A percentile compares a stretch with the other conserved stretches of the same genome.
phyloP scores from a whole-genome alignment of 2,113 vertebrate genomes.

The Myocastor coypus region DNA sequence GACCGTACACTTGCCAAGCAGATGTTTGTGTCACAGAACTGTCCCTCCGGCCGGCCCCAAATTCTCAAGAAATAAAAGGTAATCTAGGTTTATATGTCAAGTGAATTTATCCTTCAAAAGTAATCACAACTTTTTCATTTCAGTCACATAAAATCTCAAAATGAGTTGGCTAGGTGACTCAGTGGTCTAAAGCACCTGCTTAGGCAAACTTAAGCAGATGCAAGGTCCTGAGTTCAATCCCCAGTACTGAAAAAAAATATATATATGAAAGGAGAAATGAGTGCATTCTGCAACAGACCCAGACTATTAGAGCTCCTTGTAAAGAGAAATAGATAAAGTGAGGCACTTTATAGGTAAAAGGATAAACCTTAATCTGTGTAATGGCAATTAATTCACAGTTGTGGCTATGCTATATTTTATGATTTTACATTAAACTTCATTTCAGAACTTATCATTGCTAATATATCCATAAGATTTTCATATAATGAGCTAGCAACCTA shows the following conservation, averaged over 20 bases:
- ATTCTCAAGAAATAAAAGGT: conserved; percentile 22
- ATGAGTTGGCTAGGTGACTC: too few relatives aligned
- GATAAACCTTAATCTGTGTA: not conserved
- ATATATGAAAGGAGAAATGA: not conserved
- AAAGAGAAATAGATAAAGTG: not conserved
- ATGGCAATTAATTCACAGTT: not conserved
- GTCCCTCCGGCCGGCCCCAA: too few relatives aligned
- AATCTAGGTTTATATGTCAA: not conserved
- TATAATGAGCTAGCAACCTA: not conserved
- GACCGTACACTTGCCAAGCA: too few relatives aligned
- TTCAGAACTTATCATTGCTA: not conserved
- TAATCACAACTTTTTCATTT: not conserved
- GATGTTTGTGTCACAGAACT: too few relatives aligned
- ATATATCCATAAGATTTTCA: not conserved
- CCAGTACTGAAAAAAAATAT: too few relatives aligned
- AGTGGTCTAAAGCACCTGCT: too few relatives aligned
- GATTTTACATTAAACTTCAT: not conserved
- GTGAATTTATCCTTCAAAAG: not conserved
- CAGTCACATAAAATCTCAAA: not conserved
- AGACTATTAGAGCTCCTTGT: not conserved
- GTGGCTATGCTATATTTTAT: not conserved
- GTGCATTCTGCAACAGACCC: not conserved
- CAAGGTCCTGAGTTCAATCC: too few relatives aligned
- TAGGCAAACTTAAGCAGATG: too few relatives aligned
- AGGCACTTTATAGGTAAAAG: not conserved